Evolutionary conservation across 2,113 vertebrate species (phyloP), one percentile per base, ranked within the genome.

Genomic region (Notothenia coriiceps): DNA sequence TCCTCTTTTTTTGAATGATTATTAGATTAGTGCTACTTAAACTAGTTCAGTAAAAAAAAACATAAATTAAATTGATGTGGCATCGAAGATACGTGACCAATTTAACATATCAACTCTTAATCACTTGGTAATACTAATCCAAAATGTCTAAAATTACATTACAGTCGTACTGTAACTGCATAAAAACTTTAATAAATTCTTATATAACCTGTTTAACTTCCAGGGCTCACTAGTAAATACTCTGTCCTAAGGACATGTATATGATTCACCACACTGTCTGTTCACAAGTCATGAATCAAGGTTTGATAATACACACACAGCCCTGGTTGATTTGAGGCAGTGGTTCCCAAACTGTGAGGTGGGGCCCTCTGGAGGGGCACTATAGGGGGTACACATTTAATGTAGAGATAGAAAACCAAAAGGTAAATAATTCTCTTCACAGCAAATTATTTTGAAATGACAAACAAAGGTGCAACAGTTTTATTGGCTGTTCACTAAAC

Each of bases 291-390:
- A 22, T 18, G 50, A 54, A 18, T 68, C 50, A 43, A 57, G 0
- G 67, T 47, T 69, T 73, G 46, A 61, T 70, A 49, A 46, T 35
- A 77, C 61, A 77, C 47, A 65, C 49, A 59, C 47, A 47, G 56
- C 33, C 52, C 22, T 71, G 13, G 10, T 47, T 75, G 10, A 64
- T 52, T 63, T 73, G 46, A 65, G 78, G 17, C 44, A 73, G 63
- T 47, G 86, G 75, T 70, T 82, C 80, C 68, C 74, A 77, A 82
- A 61, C 60, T 20, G 60, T 56, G 20, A 20, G 6, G 35, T 62
- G 55, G 20, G 14, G 54, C 50, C 73, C 64, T 77, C 25, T 74
- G 4, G 47, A 70, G 46, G 71, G 2, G 12, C 63, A 47, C 9
- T 43, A 40, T 20, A 60, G 33, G 33, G 14, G 25, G 29, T 3